phyloP scores from a whole-genome alignment of 2,113 vertebrate genomes.

The Megaceryle maxima region DNA sequence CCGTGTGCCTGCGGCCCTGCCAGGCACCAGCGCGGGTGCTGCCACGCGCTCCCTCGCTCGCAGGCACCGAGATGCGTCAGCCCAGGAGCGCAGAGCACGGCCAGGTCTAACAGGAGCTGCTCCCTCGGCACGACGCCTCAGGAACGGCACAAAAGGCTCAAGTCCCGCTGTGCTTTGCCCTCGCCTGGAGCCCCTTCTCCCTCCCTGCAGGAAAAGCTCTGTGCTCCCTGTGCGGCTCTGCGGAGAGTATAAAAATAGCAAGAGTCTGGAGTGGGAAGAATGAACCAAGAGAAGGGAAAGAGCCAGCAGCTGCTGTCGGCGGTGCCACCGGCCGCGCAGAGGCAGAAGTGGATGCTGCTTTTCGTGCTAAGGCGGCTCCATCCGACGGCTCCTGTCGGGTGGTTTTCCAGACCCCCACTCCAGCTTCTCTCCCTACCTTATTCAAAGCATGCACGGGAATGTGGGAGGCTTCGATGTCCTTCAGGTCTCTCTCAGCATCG shows the following conservation, averaged over 20 bases:
- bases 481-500: constrained; percentile 95
- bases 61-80: background rate
- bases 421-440: constrained; percentile 80
- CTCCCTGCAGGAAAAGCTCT: background rate
- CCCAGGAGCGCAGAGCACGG: background rate
- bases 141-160: background rate
- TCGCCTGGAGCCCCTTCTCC: background rate
- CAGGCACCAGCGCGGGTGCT: background rate
- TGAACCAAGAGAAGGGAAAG: background rate
- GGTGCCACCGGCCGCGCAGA: background rate
- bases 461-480: constrained; percentile 89
- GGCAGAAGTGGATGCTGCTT: background rate
- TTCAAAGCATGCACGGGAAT: constrained; percentile 95
- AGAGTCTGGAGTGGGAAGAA: background rate
- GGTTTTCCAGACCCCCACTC: background rate
- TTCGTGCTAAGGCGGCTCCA: background rate
- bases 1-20: background rate
- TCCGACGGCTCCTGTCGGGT: background rate
- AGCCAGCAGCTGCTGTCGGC: background rate
- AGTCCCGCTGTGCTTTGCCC: background rate
- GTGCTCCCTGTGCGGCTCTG: background rate
- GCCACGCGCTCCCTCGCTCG: background rate
- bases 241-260: background rate
- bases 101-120: background rate
- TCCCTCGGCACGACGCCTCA: background rate